These are phyloP conservation scores for Agrilus cyanescens DNA, from an alignment of 2,888 invertebrate species.

Conservation along the genomic window DNA sequence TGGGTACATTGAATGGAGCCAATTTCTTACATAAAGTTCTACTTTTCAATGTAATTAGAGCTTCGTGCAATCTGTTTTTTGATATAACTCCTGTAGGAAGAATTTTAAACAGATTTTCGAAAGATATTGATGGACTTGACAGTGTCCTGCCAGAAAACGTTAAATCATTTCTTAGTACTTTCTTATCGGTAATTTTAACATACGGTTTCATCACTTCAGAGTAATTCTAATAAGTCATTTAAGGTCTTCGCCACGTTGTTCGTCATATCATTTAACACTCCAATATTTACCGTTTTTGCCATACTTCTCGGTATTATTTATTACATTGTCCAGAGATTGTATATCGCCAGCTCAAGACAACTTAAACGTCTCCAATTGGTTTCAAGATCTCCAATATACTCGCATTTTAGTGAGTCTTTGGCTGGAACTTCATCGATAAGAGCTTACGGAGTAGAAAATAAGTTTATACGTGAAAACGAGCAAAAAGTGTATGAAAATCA, in stretches of 20 bases:
- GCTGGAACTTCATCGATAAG: slow-evolving; percentile 34
- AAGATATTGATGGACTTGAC: slow-evolving; percentile 61
- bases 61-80: slow-evolving; percentile 60
- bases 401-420: slow-evolving; percentile 40
- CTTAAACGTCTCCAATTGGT: background rate
- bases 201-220: background rate
- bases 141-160: slow-evolving; percentile 59
- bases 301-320: background rate
- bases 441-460: slow-evolving; percentile 33
- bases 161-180: slow-evolving; percentile 55
- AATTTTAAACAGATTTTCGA: slow-evolving; percentile 65
- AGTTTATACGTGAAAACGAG: slow-evolving; percentile 41
- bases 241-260: background rate
- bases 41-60: slow-evolving; percentile 52
- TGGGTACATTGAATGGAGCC: slow-evolving; percentile 52
- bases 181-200: slow-evolving; percentile 46
- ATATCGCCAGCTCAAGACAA: slow-evolving; percentile 31
- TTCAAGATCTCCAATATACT: slow-evolving; percentile 41
- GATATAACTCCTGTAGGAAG: slow-evolving; percentile 70
- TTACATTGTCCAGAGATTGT: background rate
- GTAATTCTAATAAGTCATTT: background rate
- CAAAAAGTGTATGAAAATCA: slow-evolving; percentile 41
- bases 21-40: slow-evolving; percentile 51
- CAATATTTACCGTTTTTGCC: background rate
- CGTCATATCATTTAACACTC: background rate